These are phyloP conservation scores for Agrypnia vestita DNA, from an alignment of 1,140 invertebrate species.

Conservation along the genomic window DNA sequence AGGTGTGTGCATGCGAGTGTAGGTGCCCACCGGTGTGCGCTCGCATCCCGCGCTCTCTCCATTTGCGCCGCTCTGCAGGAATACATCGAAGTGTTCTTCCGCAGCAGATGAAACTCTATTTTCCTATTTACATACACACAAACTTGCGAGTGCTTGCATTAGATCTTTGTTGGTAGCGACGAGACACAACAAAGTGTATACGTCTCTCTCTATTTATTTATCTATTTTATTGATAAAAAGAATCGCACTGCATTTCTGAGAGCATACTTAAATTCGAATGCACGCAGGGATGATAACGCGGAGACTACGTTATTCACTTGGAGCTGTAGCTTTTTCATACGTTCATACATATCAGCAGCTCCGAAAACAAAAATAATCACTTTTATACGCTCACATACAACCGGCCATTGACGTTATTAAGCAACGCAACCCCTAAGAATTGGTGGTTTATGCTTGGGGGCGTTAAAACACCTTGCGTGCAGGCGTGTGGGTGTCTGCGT, in stretches of 20 bases:
- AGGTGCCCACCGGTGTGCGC: slow-evolving; percentile 8
- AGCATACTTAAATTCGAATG: background rate
- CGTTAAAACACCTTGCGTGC: too few relatives aligned
- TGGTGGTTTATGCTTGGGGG: too few relatives aligned
- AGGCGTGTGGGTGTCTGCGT: too few relatives aligned
- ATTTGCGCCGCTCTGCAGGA: slow-evolving; percentile 9
- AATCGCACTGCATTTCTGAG: background rate
- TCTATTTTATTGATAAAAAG: slow-evolving; percentile 3
- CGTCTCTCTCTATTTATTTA: background rate
- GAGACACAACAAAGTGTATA: slow-evolving; percentile 17
- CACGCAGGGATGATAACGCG: background rate
- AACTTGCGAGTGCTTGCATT: slow-evolving; percentile 10
- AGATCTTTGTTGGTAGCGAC: slow-evolving; percentile 37
- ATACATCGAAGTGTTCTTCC: slow-evolving; percentile 36
- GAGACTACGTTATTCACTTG: background rate
- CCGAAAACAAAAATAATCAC: too few relatives aligned
- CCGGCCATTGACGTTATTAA: too few relatives aligned
- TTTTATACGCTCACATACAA: too few relatives aligned
- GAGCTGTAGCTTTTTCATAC: too few relatives aligned
- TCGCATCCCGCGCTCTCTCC: background rate
- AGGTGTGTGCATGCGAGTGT: background rate
- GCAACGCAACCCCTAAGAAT: too few relatives aligned
- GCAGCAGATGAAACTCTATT: slow-evolving; percentile 46
- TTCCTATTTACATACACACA: slow-evolving; percentile 43
- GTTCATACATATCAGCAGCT: too few relatives aligned